Conservation (phyloP, 2,113 vertebrate species). For the Phoxinus phoxinus region DNA sequence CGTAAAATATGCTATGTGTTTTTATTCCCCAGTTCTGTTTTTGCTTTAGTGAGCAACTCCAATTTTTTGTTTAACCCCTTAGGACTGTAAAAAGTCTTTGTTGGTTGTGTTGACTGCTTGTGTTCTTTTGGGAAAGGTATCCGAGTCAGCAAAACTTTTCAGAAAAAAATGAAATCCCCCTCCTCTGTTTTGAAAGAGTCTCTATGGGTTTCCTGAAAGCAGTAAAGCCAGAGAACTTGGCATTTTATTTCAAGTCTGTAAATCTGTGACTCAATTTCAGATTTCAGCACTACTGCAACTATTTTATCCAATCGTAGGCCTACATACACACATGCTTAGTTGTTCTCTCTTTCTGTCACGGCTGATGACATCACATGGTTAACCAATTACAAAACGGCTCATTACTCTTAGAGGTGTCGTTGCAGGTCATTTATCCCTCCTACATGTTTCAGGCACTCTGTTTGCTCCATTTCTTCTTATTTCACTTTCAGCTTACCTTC, state of each 20-base stretch:
- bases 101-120: conserved; percentile 13
- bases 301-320: background rate
- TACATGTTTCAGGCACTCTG: conserved; percentile 3
- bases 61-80: background rate
- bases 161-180: background rate
- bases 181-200: background rate
- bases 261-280: conserved; percentile 37
- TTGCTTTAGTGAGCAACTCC: conserved; percentile 25
- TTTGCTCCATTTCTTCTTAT: conserved; percentile 33
- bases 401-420: conserved; percentile 43
- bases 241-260: conserved; percentile 38
- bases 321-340: background rate
- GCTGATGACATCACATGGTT: conserved; percentile 21
- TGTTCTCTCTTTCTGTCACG: conserved; percentile 25
- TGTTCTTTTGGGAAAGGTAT: conserved; percentile 7
- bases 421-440: conserved; percentile 37
- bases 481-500: conserved; percentile 29
- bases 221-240: background rate
- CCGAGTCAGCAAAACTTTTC: background rate
- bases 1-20: background rate
- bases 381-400: conserved; percentile 42
- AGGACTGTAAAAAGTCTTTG: background rate
- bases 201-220: conserved; percentile 20
- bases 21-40: background rate
- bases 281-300: background rate